phyloP scores from a whole-genome alignment of 2,888 invertebrate species.

The Endomychus coccineus region DNA sequence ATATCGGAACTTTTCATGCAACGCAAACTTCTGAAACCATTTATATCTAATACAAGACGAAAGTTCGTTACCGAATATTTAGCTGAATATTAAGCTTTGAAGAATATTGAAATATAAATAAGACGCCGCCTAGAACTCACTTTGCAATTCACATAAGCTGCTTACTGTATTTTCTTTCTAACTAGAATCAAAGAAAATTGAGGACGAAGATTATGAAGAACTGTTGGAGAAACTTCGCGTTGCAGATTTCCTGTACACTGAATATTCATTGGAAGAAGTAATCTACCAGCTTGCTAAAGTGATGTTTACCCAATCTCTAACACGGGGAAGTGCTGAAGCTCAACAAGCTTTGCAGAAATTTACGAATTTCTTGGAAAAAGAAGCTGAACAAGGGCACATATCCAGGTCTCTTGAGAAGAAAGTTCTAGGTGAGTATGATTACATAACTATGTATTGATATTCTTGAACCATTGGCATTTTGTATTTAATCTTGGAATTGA shows the following conservation, averaged over 20 bases:
- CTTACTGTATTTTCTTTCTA: slow-evolving; percentile 1
- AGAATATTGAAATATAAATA: not conserved
- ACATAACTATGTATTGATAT: no score
- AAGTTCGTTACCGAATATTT: no score
- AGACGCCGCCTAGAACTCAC: no score
- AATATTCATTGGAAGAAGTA: slow-evolving; percentile 70
- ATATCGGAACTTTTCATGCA: no score
- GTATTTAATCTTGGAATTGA: no score
- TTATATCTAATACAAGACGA: no score
- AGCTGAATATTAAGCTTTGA: no score
- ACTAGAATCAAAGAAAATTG: slow-evolving; percentile 20
- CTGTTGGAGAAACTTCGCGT: slow-evolving; percentile 61
- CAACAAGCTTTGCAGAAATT: slow-evolving; percentile 67
- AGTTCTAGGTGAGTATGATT: slow-evolving; percentile 55
- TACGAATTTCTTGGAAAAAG: slow-evolving; percentile 64
- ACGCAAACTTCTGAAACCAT: no score
- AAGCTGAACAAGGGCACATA: slow-evolving; percentile 66
- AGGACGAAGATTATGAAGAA: slow-evolving; percentile 55
- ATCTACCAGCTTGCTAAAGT: slow-evolving; percentile 76
- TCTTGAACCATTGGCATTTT: no score
- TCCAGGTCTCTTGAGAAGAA: slow-evolving; percentile 68
- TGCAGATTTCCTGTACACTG: slow-evolving; percentile 65
- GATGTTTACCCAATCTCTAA: slow-evolving; percentile 70
- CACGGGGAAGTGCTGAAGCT: slow-evolving; percentile 60
- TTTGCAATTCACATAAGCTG: no score